Evolutionary conservation across 2,888 invertebrate genomes (phyloP), one percentile per base, ranked within the genome.

Genomic region (Troides aeacus): DNA sequence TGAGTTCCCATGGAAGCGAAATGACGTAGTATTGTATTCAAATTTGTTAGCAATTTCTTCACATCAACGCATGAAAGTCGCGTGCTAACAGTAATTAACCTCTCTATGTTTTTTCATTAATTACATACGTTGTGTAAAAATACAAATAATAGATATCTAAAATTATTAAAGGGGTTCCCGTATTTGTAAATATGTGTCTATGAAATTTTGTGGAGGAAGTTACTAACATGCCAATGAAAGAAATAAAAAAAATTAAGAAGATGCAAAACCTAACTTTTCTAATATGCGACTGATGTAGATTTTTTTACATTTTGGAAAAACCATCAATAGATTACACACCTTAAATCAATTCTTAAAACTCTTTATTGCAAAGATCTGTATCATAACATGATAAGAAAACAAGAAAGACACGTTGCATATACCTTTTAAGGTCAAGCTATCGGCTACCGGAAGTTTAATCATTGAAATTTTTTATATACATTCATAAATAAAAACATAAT

Each of bases 1-100:
- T 53, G n/a, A 18, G 53, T 53, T 53, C 53, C 53, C 53, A 53
- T 53, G 53, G 53, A 53, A n/a, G n/a, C 53, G n/a, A 53, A 53
- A 53, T 5, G 50, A 53, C 53, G 53, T 6, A 3, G 53, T n/a
- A 53, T 53, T 53, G n/a, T 53, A 53, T 53, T 53, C 53, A 53
- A 53, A 53, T 53, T 53, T 53, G n/a, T n/a, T n/a, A n/a, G 6
- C 5, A 53, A 53, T 53, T 53, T n/a, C 1, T n/a, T 53, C 4
- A 53, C 18, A 53, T 18, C 3, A 53, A n/a, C 53, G 5, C n/a
- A 18, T n/a, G n/a, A 53, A 53, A 53, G 53, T 53, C n/a, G 53
- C 53, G 7, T 53, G 53, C 5, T 12, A n/a, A n/a, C 18, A 53
- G 53, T n/a, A 53, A 18, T 18, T 53, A 53, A 50, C 10, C 18